Base-by-base conservation (phyloP, 2,888 invertebrate genomes). In the Gisinianus flammeolus region DNA sequence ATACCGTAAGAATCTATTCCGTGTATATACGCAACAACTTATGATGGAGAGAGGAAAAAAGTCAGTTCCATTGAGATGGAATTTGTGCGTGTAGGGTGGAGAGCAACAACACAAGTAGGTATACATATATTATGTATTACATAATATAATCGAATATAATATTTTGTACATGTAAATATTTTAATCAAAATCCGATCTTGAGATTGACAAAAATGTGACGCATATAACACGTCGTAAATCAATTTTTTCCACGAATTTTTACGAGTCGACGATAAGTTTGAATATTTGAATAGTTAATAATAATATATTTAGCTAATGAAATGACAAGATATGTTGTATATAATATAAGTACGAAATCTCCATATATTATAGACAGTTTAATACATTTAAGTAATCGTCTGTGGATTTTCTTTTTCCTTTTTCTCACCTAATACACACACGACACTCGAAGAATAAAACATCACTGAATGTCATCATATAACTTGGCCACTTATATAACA, bases 301-400 rank as follows among this genome's bases (percentile, higher is more conserved):
- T 26, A 8, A 64, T 58, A 58, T 69, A 24, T 33, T 72, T 58
- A 72, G 30, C 30, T 72, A 64, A 73, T 68, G 33, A 67, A 33
- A 58, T 73, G 73, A 78, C 78, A 78, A 78, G 78, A 78, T 78
- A 78, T 78, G 78, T 78, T 54, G 56, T 68, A 75, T 66, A 75
- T 68, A 74, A 56, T 68, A 72, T 74, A 79, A 79, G 79, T 79
- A 79, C 79, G 75, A 79, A 79, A 72, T 31, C 33, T n/a, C 35
- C 33, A 31, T 26, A 31, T 31, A 67, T 67, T 19, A 70, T 70
- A 56, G 35, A 70, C 19, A 70, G 30, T 30, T 71, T 24, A 56
- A 54, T 30, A 71, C 71, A 71, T 44, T 22, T 1, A 68, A 68
- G 31, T 30, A 68, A 68, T 22, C 68, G n/a, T 26, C 33, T 30